Evolutionary conservation across 2,888 invertebrate species (phyloP).

Genomic region (Andrena hattorfiana): DNA sequence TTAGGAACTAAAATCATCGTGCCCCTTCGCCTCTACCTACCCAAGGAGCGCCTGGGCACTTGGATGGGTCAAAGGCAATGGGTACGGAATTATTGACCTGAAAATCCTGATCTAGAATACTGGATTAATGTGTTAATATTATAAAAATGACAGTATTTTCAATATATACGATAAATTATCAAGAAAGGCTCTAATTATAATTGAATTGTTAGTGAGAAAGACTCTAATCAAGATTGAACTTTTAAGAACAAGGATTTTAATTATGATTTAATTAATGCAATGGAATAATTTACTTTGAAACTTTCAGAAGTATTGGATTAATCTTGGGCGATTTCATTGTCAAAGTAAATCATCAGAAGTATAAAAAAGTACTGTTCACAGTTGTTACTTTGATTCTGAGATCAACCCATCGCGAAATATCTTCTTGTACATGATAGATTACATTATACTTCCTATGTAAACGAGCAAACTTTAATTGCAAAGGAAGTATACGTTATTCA

Average conservation of each 20-base stretch:
- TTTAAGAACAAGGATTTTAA: background rate
- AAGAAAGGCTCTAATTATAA: too few relatives aligned
- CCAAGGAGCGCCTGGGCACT: constrained; percentile 13
- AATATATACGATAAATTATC: too few relatives aligned
- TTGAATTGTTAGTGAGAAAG: too few relatives aligned
- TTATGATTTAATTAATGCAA: background rate
- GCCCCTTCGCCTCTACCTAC: background rate
- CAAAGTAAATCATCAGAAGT: background rate
- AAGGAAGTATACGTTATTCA: too few relatives aligned
- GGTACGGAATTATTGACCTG: background rate
- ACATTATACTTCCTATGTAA: background rate
- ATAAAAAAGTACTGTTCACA: background rate
- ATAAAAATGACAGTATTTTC: too few relatives aligned
- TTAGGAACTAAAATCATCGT: constrained; percentile 2
- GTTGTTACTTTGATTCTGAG: background rate
- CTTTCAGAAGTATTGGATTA: background rate
- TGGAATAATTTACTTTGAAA: background rate
- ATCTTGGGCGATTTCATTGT: background rate
- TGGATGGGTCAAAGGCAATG: background rate
- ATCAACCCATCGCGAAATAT: background rate
- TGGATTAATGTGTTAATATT: background rate
- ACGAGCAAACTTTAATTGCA: background rate
- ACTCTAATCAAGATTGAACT: background rate
- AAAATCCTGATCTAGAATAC: constrained; percentile 18
- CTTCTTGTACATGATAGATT: background rate